Base-by-base conservation (phyloP, 2,888 invertebrate species). In the Chrysopilus asiliformis region DNA sequence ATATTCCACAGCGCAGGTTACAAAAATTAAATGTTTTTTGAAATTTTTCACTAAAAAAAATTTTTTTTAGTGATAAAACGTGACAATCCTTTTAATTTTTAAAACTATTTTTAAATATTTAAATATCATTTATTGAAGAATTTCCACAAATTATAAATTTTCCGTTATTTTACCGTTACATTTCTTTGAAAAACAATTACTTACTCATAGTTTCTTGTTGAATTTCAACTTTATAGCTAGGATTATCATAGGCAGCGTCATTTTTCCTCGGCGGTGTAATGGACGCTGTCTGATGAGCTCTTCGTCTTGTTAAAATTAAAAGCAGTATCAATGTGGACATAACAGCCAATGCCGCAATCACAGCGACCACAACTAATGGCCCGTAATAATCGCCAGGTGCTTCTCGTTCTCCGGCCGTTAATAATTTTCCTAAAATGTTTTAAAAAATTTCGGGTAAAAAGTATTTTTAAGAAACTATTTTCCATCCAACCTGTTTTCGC, bases 171-270 rank as follows among this genome's bases (percentile, higher is more conserved):
- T n/a, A n/a, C n/a, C 19, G 18, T 5, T 9, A 17, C 14, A 29
- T 12, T 13, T 29, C 8, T 22, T 10, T 22, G 22, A 22, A 8
- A 22, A n/a, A 24, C 15, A 22, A 25, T 29, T 27, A 40, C 61
- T 66, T 70, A 85, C 86, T 83, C 84, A 86, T 85, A 53, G 86
- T 86, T 69, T 86, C 86, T 67, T 86, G 86, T 65, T 86, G 86
- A 61, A 86, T 76, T 67, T 86, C 86, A 60, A 89, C 83, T 74
- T 90, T 90, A 70, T 89, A 90, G 52, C 87, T 86, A 30, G 89
- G 89, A 66, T 89, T 90, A 62, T 90, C 89, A 56, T 89, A 89
- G 29, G 86, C 84, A n/a, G 86, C 83, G 34, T 86, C 84, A 47
- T 74, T 78, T 56, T 85, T 84, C 45, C 84, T 65, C 10, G 75